Conservation (phyloP, 2,797 vertebrate genomes). For the Arctocebus calabarensis region DNA sequence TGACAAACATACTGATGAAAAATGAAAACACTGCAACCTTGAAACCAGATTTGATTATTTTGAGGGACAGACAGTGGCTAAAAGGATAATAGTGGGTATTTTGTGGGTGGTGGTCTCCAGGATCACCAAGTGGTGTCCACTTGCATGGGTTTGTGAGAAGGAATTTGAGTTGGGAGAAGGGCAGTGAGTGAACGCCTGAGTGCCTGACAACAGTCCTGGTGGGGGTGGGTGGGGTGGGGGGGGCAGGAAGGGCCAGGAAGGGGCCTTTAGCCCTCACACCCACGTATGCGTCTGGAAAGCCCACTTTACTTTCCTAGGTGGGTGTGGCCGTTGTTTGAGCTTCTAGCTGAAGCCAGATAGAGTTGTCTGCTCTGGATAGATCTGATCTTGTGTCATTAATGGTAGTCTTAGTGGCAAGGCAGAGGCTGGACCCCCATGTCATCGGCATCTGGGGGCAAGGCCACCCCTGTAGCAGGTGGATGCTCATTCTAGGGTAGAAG, state of each 20-base stretch:
- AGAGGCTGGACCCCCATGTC: background rate
- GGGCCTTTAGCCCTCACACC: rapidly evolving
- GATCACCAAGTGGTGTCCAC: background rate
- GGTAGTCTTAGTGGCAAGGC: background rate
- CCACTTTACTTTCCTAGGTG: background rate
- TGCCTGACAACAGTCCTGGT: background rate
- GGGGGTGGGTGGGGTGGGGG: rapidly evolving
- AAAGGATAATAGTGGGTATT: rapidly evolving
- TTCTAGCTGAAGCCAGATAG: background rate
- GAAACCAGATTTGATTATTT: background rate
- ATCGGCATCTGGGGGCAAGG: background rate
- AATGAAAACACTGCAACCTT: background rate
- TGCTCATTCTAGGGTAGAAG: background rate
- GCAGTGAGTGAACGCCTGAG: background rate
- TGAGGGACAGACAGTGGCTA: background rate
- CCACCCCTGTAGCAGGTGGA: background rate
- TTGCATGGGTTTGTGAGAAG: background rate
- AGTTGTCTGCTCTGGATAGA: too few relatives aligned
- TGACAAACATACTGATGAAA: background rate
- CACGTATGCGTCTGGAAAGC: rapidly evolving
- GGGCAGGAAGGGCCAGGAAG: rapidly evolving
- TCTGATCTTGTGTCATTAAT: background rate
- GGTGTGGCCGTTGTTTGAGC: background rate
- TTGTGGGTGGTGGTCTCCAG: background rate
- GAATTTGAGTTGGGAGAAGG: background rate